Percentiles rank a stretch among this genome's conserved stretches.
Conservation (phyloP, 2,797 vertebrate species). For the Malurus leucopterus region DNA sequence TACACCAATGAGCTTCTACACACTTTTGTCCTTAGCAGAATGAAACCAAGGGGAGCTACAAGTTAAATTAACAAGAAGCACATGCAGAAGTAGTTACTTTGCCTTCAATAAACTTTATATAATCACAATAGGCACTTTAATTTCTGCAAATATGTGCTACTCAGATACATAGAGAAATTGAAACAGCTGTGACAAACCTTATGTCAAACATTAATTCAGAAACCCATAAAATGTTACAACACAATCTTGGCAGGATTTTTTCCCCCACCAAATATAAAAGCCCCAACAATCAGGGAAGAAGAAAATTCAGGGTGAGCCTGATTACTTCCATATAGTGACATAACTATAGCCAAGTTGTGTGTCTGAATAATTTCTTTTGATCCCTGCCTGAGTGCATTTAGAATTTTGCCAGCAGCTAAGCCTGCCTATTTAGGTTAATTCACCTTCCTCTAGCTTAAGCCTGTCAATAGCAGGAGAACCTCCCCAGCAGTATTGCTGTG, state of each 20-base stretch:
- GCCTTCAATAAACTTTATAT: background rate
- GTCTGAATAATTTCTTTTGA: background rate
- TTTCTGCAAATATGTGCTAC: background rate
- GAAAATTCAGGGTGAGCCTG: background rate
- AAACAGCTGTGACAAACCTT: background rate
- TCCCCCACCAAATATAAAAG: background rate
- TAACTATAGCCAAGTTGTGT: background rate
- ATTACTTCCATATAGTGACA: background rate
- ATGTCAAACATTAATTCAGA: background rate
- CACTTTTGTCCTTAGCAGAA: background rate
- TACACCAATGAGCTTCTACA: background rate
- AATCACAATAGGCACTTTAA: background rate
- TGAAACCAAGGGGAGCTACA: background rate
- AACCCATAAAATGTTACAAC: background rate
- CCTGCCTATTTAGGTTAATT: background rate
- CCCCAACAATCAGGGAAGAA: background rate
- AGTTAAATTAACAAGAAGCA: background rate
- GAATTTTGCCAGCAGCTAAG: background rate
- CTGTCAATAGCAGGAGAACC: background rate
- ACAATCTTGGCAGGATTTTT: background rate
- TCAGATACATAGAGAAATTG: accelerated
- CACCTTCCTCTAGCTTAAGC: background rate
- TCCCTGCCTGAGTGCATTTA: background rate
- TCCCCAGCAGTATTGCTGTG: background rate
- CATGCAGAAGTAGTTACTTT: background rate